Evolutionary conservation across 2,797 vertebrate genomes (phyloP).

Genomic region (Gambelia wislizenii): DNA sequence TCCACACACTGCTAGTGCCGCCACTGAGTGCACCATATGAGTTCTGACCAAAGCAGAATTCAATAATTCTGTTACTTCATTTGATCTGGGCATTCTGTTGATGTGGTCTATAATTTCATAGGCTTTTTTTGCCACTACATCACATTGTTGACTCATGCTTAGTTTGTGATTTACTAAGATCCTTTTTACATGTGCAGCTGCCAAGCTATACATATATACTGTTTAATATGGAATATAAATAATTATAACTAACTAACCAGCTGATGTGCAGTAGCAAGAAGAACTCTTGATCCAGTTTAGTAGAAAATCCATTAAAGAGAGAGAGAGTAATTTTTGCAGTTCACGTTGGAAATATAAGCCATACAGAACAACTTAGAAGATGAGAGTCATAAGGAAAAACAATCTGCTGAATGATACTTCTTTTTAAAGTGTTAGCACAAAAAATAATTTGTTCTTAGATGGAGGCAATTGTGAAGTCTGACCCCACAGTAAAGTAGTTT

Average conservation of each 20-base stretch:
- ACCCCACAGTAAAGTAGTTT: slow-evolving; percentile 31
- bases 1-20: too few relatives aligned
- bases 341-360: too few relatives aligned
- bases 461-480: slow-evolving; percentile 34
- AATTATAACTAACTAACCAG: not conserved
- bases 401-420: slow-evolving; percentile 50
- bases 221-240: not conserved
- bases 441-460: slow-evolving; percentile 55
- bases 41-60: too few relatives aligned
- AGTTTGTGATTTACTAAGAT: too few relatives aligned
- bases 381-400: slow-evolving; percentile 56
- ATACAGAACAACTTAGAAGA: slow-evolving; percentile 57
- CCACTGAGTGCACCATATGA: not conserved
- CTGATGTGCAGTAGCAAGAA: not conserved
- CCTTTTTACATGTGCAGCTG: too few relatives aligned
- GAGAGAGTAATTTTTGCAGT: not conserved
- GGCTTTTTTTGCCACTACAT: too few relatives aligned
- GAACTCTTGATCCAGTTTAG: not conserved
- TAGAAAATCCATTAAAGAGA: not conserved
- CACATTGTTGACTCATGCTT: too few relatives aligned
- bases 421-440: slow-evolving; percentile 44
- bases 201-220: not conserved
- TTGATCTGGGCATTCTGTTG: too few relatives aligned
- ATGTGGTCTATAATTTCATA: too few relatives aligned
- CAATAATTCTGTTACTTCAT: too few relatives aligned